A percentile compares a stretch with the other conserved stretches of the same genome.
Evolutionary conservation across 1,140 invertebrate genomes (phyloP).

Genomic region (Tachypleus tridentatus): DNA sequence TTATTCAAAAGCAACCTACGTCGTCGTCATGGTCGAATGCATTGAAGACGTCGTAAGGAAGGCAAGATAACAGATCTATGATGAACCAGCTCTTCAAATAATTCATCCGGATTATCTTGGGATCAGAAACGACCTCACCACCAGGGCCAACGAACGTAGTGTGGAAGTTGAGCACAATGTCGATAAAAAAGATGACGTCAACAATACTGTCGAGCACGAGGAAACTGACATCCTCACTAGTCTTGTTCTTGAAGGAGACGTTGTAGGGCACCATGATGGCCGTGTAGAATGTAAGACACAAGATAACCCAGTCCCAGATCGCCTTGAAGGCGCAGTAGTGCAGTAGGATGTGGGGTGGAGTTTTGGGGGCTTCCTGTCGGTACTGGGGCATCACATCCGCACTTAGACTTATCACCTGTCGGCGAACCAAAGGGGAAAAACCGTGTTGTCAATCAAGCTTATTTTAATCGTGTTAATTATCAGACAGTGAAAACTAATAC

Average conservation of each 20-base stretch:
- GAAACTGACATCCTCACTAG: constrained; percentile 93
- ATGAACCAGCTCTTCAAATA: constrained; percentile 99
- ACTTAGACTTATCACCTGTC: constrained; percentile 89
- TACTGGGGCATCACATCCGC: constrained; percentile 98
- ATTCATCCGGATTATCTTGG: constrained; percentile 94
- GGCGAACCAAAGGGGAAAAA: too few relatives aligned
- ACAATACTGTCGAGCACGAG: constrained; percentile 97
- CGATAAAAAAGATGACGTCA: constrained; percentile 99
- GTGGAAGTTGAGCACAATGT: constrained; percentile 99
- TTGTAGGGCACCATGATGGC: constrained; percentile 99
- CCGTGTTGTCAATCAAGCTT: too few relatives aligned
- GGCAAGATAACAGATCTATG: constrained; percentile 95
- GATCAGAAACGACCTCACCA: constrained; percentile 95
- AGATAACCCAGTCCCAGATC: constrained; percentile 99
- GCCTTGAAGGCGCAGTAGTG: constrained; percentile 95
- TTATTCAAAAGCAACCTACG: constrained; percentile 46
- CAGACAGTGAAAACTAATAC: too few relatives aligned
- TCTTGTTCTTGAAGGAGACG: constrained; percentile 99
- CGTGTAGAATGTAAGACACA: constrained; percentile 99
- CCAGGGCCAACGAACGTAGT: constrained; percentile 97
- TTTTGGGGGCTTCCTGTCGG: constrained; percentile 98
- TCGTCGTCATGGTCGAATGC: constrained; percentile 99
- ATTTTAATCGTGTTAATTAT: too few relatives aligned
- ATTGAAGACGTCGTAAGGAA: constrained; percentile 99
- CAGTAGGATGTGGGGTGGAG: constrained; percentile 90